Conservation (phyloP, 2,888 invertebrate genomes). For the Branchipolynoe longqiensis region DNA sequence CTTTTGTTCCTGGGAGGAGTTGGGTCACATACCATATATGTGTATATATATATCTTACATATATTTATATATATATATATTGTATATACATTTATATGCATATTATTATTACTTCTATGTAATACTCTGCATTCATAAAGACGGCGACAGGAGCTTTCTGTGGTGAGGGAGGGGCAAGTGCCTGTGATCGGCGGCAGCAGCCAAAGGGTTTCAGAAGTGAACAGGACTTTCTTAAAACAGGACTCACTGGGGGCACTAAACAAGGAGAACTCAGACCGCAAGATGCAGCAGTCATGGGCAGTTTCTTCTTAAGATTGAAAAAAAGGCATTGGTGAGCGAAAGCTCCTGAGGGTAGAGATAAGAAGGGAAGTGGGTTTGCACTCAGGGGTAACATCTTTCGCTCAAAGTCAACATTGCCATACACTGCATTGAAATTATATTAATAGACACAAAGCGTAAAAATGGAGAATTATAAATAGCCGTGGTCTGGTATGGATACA, state of each 20-base stretch:
- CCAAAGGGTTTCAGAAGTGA: conserved; percentile 41
- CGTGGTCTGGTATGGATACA: conserved; percentile 25
- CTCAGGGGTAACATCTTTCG: conserved; percentile 45
- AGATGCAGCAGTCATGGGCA: conserved; percentile 15
- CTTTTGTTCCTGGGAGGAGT: no score
- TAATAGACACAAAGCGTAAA: conserved; percentile 54
- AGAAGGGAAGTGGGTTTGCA: conserved; percentile 37
- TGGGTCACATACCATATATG: no score
- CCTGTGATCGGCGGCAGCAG: conserved; percentile 39
- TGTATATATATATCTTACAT: no score
- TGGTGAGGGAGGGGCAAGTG: conserved; percentile 43
- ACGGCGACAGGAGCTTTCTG: conserved; percentile 29
- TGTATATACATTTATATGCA: no score
- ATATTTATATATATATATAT: no score
- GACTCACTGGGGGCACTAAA: conserved; percentile 12
- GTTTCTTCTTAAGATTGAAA: conserved; percentile 1
- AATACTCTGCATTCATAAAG: conserved; percentile 28
- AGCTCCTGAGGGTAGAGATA: conserved; percentile 17
- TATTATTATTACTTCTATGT: no score
- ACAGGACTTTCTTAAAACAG: conserved; percentile 18
- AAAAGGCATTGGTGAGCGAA: not conserved
- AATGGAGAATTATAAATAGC: conserved; percentile 7
- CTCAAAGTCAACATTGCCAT: conserved; percentile 49
- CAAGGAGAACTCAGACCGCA: conserved; percentile 14
- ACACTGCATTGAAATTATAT: conserved; percentile 52